Base-by-base conservation (phyloP, 2,113 vertebrate genomes). In the Athene cunicularia region DNA sequence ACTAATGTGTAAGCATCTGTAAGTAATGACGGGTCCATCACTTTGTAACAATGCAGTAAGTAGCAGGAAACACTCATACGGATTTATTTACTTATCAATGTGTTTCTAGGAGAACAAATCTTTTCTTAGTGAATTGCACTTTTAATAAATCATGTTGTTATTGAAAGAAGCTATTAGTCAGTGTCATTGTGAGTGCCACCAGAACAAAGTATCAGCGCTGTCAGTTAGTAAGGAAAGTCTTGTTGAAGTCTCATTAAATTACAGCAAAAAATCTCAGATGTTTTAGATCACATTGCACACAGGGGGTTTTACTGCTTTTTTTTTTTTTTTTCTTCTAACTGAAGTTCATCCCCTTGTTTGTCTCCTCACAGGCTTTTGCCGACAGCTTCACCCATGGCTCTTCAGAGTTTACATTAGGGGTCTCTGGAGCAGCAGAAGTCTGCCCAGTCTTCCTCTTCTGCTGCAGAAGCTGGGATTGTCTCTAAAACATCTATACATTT, bases 131-230 rank as follows among this genome's bases (percentile, higher is more conserved):
- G 76, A 82, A 64, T 86, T 75, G 67, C 37, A 13, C 22, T 86
- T 90, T 86, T 71, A 92, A 91, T 91, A 84, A 89, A 79, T 86
- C 37, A 26, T 30, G 27, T 26, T 81, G 43, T 52, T 81, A 18
- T n/a, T 88, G 75, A 67, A 84, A 93, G 75, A 66, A 74, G 9
- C 52, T 75, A n/a, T 97, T 71, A 92, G 47, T 28, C 70, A 62
- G 23, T 35, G 75, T 77, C 75, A 83, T 22, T 0, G 0, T 0
- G 7, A 90, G 60, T 47, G 30, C 52, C 52, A 64, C 37, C 47
- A 47, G 62, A 86, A 71, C 1, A 4, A 92, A 66, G 35, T 17
- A 53, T 62, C 75, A 67, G 43, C 1, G 2, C 35, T 35, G 30
- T 12, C 43, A 60, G 13, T 64, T 30, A 55, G 41, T n/a, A 73